Evolutionary conservation across 2,113 vertebrate species (phyloP), one percentile per base, ranked within the genome.

Genomic region (Hystrix cristata): DNA sequence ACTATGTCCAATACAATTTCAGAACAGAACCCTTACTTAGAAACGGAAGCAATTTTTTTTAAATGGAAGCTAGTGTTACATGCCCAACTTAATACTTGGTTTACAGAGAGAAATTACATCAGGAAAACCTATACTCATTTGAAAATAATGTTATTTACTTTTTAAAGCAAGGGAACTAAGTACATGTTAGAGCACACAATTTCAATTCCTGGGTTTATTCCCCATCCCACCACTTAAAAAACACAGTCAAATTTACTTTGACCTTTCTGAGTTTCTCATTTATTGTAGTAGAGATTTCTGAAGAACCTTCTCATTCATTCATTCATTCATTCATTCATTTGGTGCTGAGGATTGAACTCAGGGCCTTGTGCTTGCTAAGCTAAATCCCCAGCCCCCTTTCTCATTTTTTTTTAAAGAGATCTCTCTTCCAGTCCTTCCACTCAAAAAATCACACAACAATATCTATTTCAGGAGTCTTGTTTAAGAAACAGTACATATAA

Each of bases 51-150:
- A 74, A 91, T 38, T 59, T 79, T 59, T 91, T 51, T 67, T 38
- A 90, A 81, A 43, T 19, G 3, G 10, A 91, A 91, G 3, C 4
- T 34, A 57, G 31, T 80, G 55, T 81, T 92, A 64, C 9, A 65
- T 46, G 43, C 27, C 21, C 38, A 94, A 80, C 29, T 80, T 92
- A 88, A 78, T 25, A 91, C 7, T 21, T 9, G 90, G 6, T 59
- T 91, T 78, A 93, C n/a, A 65, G 69, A 87, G 46, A 82, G 16
- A 72, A 95, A 80, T 53, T 62, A 91, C 87, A 84, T 72, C 38
- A 92, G 29, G 59, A 92, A 91, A 85, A 46, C 21, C 48, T 59
- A 53, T 46, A 92, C 83, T 72, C 71, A 84, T 60, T 79, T 31
- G 69, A 87, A 94, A 95, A 84, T 85, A 51, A 62, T 76, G 69